Evolutionary conservation across 2,888 invertebrate genomes (phyloP).

Genomic region (Drosophila meridionalis): DNA sequence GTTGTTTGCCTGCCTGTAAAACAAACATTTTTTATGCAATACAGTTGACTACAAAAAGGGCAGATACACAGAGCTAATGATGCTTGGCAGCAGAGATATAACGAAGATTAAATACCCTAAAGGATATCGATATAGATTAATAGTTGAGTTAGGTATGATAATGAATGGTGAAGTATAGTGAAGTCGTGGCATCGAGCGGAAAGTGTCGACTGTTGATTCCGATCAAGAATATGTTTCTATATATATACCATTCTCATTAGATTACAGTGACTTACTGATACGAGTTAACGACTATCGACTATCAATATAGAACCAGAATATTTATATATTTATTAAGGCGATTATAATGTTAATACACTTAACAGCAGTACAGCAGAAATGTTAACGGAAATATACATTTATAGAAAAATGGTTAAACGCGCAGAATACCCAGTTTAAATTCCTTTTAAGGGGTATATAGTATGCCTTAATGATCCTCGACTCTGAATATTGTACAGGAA

Average conservation of each 20-base stretch:
- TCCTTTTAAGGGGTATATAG: too few species aligned
- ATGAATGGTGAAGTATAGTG: not conserved
- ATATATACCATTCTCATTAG: not conserved
- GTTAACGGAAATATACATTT: not conserved
- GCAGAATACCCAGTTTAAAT: not conserved
- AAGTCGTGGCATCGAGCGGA: too few species aligned
- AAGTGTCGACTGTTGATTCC: not conserved
- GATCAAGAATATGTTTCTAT: not conserved
- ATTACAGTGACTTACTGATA: not conserved
- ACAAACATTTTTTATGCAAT: slow-evolving; percentile 31
- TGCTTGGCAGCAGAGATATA: slow-evolving; percentile 5
- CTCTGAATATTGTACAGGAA: too few species aligned
- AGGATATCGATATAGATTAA: not conserved
- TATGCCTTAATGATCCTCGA: too few species aligned
- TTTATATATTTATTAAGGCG: too few species aligned
- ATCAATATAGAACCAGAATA: not conserved
- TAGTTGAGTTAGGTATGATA: not conserved
- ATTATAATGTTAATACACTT: not conserved
- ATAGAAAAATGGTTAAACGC: not conserved
- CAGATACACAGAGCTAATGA: slow-evolving; percentile 7
- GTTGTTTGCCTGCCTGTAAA: slow-evolving; percentile 34
- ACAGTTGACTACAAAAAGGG: slow-evolving; percentile 14
- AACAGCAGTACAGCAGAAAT: not conserved
- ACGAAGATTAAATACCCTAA: not conserved
- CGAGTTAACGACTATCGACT: not conserved